Evolutionary conservation across 2,888 invertebrate genomes (phyloP).

Genomic region (Miltochrista miniata): DNA sequence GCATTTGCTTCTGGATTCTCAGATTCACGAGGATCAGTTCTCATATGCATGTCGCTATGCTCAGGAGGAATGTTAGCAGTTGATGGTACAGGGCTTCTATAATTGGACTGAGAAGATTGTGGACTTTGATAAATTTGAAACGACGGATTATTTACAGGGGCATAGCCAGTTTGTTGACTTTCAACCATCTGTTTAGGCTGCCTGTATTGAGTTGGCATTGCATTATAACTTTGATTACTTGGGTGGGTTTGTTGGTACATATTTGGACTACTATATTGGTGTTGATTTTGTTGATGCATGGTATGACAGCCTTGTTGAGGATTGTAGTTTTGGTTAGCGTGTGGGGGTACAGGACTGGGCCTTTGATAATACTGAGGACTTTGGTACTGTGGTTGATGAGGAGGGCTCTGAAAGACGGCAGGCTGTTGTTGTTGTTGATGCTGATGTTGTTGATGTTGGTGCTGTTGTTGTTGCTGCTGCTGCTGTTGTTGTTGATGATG

Average conservation of each 20-base stretch:
- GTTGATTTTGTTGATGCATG: conserved; percentile 42
- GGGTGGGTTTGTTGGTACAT: conserved; percentile 57
- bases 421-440: conserved; percentile 49
- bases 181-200: conserved; percentile 63
- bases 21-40: conserved; percentile 49
- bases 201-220: conserved; percentile 65
- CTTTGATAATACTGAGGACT: conserved; percentile 72
- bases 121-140: conserved; percentile 78
- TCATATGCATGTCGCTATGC: conserved; percentile 49
- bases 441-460: conserved; percentile 52
- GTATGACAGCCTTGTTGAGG: conserved; percentile 66
- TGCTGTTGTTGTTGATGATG: conserved; percentile 60
- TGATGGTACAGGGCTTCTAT: conserved; percentile 43
- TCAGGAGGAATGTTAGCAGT: conserved; percentile 49
- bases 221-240: conserved; percentile 59
- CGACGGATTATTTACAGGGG: conserved; percentile 51
- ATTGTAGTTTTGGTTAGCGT: conserved; percentile 56
- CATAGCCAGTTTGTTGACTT: conserved; percentile 52
- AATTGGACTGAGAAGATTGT: conserved; percentile 58
- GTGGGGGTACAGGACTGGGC: conserved; percentile 51
- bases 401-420: conserved; percentile 68
- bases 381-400: conserved; percentile 73
- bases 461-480: conserved; percentile 45
- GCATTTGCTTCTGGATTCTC: conserved; percentile 47
- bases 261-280: conserved; percentile 62